A percentile compares a stretch with the other conserved stretches of the same genome.
phyloP scores from a whole-genome alignment of 37 sponge, comb jelly and placozoan genomes.

The Spongilla lacustris region DNA sequence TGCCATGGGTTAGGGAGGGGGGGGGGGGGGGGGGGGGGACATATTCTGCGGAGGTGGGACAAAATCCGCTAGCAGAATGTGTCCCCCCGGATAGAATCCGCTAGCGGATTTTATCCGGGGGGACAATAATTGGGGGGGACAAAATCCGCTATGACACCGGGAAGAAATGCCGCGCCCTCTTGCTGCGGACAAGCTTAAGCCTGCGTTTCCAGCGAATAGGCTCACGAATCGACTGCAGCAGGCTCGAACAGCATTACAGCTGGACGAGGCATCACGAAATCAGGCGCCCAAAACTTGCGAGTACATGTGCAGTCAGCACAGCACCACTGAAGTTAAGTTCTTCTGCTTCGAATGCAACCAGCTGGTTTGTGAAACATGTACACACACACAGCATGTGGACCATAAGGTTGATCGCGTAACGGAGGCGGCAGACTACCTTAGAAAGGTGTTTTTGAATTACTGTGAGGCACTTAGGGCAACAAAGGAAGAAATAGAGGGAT shows the following conservation, averaged over 20 bases:
- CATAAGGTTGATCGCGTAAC: conserved; percentile 18
- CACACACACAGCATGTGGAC: conserved; percentile 5
- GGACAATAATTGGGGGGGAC: no score
- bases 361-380: conserved; percentile 26
- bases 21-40: no score
- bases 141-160: no score
- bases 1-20: no score
- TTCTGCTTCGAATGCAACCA: conserved; percentile 45
- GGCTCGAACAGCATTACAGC: not conserved
- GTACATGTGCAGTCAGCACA: not conserved
- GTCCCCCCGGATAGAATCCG: no score
- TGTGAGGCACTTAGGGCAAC: not conserved
- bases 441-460: not conserved
- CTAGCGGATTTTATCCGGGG: no score
- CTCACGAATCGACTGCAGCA: not conserved
- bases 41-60: no score
- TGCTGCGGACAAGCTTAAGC: not conserved
- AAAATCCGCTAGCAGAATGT: no score
- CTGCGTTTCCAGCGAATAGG: not conserved
- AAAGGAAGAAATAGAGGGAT: not conserved
- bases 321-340: not conserved
- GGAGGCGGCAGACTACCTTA: not conserved
- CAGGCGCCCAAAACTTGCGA: not conserved
- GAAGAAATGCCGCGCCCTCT: not conserved
- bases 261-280: no score